Evolutionary conservation across 2,888 invertebrate genomes (phyloP), one percentile per base, ranked within the genome.

Genomic region (Invenusta paracnida): DNA sequence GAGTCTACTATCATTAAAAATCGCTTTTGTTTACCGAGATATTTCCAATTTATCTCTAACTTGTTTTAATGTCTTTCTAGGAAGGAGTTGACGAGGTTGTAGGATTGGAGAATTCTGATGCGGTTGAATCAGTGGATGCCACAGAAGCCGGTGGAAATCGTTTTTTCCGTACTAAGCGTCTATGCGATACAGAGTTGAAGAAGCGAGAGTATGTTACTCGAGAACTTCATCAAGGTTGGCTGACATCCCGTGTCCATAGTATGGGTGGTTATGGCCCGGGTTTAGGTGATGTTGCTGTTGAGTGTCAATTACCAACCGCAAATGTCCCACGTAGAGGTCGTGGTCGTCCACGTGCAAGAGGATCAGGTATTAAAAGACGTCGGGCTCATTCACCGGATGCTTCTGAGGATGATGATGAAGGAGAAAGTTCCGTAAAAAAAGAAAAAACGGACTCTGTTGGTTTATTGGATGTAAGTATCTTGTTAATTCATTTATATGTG

Each of bases 151-250:
- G 48, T 17, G 48, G 48, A 5, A 48, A 48, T 48, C 48, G 48
- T 11, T 83, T 83, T n/a, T 83, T 83, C 66, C 83, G 83, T 17
- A 83, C 83, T 17, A 83, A 83, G 31, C 83, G 83, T 29, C 83
- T 83, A 1, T 31, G 83, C 23, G 83, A 83, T 29, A 5, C 66
- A 1, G 83, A 83, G 30, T 31, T 83, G 30, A 83, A 83, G 29
- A 84, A 84, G 81, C 48, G 84, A 67, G 67, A 48, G 1, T 84
- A 84, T 67, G 84, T 84, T 13, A 73, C 67, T 2, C 48, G 67
- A 17, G 84, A 84, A 23, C 67, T 84, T 67, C 48, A 67, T 84
- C 84, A 79, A n/a, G 79, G 25, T 5, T 79, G 79, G 79, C 48
- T 48, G 5, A 48, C 48, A 48, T 48, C 48, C 17, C 48, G 48